Percentiles rank a stretch among this genome's conserved stretches.
Evolutionary conservation across 2,797 vertebrate species (phyloP).

Genomic region (Sebastes cheni): DNA sequence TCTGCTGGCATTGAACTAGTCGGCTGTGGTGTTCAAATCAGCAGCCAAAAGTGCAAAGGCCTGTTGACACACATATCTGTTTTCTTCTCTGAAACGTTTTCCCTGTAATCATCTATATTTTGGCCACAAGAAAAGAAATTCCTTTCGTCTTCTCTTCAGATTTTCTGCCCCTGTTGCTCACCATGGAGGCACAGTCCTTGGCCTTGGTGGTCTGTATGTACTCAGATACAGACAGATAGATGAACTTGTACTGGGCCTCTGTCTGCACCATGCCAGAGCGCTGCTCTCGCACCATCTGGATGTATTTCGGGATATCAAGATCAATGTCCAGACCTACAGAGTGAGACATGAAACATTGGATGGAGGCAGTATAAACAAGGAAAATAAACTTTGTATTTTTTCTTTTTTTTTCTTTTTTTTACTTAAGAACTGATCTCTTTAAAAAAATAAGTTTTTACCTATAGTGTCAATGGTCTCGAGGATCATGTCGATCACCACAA

Average conservation of each 20-base stretch:
- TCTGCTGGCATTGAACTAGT: not conserved
- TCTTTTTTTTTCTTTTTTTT: not conserved
- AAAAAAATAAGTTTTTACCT: slow-evolving; percentile 75
- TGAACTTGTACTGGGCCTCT: slow-evolving; percentile 98
- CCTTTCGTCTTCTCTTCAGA: not conserved
- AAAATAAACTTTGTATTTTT: not conserved
- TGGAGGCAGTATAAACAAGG: not conserved
- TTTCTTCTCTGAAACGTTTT: not conserved
- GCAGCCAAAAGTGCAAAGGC: slow-evolving; percentile 27
- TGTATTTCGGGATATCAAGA: slow-evolving; percentile 95
- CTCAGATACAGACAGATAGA: slow-evolving; percentile 93
- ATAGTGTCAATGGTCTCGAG: slow-evolving; percentile 88
- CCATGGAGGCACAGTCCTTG: slow-evolving; percentile 87
- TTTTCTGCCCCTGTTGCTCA: slow-evolving; percentile 49
- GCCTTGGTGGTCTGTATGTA: slow-evolving; percentile 91
- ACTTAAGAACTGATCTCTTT: not conserved
- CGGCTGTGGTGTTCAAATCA: not conserved
- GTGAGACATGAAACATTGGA: not conserved
- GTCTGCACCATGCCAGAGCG: slow-evolving; percentile 99
- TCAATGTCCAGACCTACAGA: slow-evolving; percentile 91
- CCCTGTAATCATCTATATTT: not conserved
- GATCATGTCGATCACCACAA: slow-evolving; percentile 97
- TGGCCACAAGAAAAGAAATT: not conserved
- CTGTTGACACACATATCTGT: not conserved
- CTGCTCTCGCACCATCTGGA: slow-evolving; percentile 96